Conservation (phyloP, 2,113 vertebrate genomes). For the Elachura formosa region DNA sequence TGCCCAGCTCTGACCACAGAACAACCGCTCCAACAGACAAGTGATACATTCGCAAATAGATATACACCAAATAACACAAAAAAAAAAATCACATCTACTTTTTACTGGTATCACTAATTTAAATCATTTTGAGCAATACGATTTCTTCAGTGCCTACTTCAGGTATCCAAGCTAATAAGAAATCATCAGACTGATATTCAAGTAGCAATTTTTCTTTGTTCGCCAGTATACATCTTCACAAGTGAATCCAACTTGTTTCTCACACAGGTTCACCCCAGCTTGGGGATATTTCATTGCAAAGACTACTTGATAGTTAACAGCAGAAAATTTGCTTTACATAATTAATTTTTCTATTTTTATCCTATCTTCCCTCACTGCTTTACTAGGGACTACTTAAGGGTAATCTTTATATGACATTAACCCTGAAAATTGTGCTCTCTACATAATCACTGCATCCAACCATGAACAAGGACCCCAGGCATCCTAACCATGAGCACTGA, state of each 20-base stretch:
- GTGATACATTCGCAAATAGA: background rate
- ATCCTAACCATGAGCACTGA: background rate
- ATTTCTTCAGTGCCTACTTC: too few species aligned
- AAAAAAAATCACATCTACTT: fast-evolving
- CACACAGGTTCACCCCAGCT: background rate
- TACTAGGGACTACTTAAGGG: background rate
- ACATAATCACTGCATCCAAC: background rate
- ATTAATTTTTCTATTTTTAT: background rate
- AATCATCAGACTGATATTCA: background rate
- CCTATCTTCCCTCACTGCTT: background rate
- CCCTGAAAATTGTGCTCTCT: background rate
- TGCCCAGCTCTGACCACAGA: fast-evolving
- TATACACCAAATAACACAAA: background rate
- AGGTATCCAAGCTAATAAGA: background rate
- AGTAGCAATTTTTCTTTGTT: background rate
- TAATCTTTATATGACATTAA: background rate
- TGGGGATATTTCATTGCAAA: background rate
- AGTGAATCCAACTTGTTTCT: background rate
- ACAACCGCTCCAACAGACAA: fast-evolving
- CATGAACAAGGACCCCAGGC: fast-evolving
- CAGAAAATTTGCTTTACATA: background rate
- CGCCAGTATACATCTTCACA: background rate
- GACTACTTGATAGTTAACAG: background rate
- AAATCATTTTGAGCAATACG: background rate
- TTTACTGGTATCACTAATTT: background rate